A percentile compares a stretch with the other conserved stretches of the same genome.
These are phyloP conservation scores for Psammodynastes pulverulentus DNA, from an alignment of 2,113 vertebrate genomes.

Conservation along the genomic window DNA sequence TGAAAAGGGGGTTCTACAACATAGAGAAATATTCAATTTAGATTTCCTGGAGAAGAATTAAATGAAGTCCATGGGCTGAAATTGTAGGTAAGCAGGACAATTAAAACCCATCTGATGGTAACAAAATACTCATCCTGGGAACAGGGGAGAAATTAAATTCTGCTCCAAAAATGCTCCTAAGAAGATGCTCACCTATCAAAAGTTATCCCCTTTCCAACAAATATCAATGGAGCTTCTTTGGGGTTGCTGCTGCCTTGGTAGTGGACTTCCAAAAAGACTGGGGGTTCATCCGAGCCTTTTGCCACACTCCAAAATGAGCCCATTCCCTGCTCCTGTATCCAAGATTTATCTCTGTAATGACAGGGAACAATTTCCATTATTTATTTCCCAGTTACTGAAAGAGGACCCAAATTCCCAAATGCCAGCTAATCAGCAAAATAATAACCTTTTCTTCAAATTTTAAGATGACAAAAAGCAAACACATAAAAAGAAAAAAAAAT, in stretches of 20 bases:
- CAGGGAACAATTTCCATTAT: not conserved
- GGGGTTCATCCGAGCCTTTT: conserved; percentile 91
- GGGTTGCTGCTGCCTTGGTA: conserved; percentile 78
- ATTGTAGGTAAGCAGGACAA: not conserved
- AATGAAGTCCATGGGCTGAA: not conserved
- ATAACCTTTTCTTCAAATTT: not conserved
- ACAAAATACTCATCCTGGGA: not conserved
- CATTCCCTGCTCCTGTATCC: conserved; percentile 92
- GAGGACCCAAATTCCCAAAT: not conserved
- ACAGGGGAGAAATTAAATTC: not conserved
- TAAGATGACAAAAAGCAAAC: not conserved
- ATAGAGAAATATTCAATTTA: not conserved
- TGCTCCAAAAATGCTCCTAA: not conserved
- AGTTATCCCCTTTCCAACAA: conserved; percentile 95
- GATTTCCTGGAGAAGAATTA: not conserved
- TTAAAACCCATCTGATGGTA: not conserved
- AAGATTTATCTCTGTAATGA: conserved; percentile 74
- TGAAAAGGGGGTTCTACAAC: not conserved
- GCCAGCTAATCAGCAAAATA: not conserved
- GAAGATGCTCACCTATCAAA: conserved; percentile 85
- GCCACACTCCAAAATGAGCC: conserved; percentile 93
- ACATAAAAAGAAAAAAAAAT: not conserved
- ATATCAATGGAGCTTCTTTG: conserved; percentile 76
- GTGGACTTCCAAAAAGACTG: conserved; percentile 91
- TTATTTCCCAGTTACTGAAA: not conserved